A percentile compares a stretch with the other conserved stretches of the same genome.
phyloP scores from a whole-genome alignment of 2,113 vertebrate genomes.

The Penelope pileata region DNA sequence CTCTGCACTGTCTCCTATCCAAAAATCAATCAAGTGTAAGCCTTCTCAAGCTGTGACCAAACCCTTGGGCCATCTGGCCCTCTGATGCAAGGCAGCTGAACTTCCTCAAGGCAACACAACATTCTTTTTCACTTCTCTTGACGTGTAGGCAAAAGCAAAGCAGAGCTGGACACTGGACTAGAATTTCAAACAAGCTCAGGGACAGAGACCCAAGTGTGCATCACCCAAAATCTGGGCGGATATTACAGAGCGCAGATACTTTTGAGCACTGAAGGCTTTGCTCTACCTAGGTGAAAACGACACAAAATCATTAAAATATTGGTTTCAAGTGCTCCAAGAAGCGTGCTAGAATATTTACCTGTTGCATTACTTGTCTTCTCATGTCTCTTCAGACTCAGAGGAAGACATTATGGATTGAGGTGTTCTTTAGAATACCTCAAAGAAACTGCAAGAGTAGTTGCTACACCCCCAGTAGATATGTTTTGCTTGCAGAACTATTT shows the following conservation, averaged over 20 bases:
- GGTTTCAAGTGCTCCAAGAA: neutral
- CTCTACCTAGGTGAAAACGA: neutral
- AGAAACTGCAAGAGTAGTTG: neutral
- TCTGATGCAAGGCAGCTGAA: neutral
- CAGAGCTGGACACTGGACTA: neutral
- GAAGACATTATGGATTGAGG: neutral
- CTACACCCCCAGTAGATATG: neutral
- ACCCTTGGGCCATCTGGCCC: neutral
- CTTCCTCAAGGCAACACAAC: neutral
- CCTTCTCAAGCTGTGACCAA: neutral
- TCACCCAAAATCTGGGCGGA: neutral
- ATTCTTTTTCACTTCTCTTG: neutral
- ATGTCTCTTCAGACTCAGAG: constrained; percentile 8
- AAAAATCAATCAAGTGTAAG: neutral
- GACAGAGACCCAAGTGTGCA: neutral
- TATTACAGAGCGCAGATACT: neutral
- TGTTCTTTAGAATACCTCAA: neutral
- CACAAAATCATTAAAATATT: neutral
- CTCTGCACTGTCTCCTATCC: neutral
- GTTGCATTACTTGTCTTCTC: neutral
- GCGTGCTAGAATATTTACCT: neutral
- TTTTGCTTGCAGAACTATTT: constrained; percentile 17
- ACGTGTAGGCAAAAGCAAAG: neutral
- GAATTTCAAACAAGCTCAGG: neutral
- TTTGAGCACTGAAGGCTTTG: neutral